phyloP scores from a whole-genome alignment of 1,140 invertebrate species.

The Trinorchestia longiramus region DNA sequence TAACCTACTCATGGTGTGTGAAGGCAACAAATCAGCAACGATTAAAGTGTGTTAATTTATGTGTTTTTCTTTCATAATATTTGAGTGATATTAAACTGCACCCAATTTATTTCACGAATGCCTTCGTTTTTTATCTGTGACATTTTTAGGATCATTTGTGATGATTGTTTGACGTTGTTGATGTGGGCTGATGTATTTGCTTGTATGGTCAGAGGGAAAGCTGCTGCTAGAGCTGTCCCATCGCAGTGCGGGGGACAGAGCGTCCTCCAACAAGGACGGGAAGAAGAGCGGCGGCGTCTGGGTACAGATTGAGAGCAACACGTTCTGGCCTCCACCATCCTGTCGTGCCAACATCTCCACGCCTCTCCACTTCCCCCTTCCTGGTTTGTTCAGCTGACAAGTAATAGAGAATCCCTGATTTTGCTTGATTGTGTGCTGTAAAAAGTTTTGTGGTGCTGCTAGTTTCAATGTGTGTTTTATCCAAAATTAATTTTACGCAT shows the following conservation, averaged over 20 bases:
- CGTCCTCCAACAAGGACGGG: background rate
- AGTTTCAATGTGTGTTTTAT: background rate
- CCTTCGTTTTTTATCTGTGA: background rate
- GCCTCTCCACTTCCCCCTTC: slow-evolving; percentile 12
- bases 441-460: background rate
- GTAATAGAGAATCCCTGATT: background rate
- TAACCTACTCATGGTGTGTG: too few species aligned
- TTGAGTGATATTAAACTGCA: background rate
- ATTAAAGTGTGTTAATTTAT: too few species aligned
- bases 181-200: background rate
- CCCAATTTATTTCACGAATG: background rate
- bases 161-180: background rate
- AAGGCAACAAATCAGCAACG: too few species aligned
- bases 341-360: slow-evolving; percentile 38
- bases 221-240: slow-evolving; percentile 40
- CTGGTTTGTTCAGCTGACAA: background rate
- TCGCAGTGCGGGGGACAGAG: background rate
- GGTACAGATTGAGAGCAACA: slow-evolving; percentile 20
- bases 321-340: slow-evolving; percentile 1
- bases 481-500: background rate
- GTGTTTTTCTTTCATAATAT: background rate
- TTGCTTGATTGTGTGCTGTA: background rate
- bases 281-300: background rate
- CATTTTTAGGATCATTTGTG: background rate
- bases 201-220: slow-evolving; percentile 7